Base-by-base conservation (phyloP, 2,888 invertebrate species). In the Holacanthella duospinosa region DNA sequence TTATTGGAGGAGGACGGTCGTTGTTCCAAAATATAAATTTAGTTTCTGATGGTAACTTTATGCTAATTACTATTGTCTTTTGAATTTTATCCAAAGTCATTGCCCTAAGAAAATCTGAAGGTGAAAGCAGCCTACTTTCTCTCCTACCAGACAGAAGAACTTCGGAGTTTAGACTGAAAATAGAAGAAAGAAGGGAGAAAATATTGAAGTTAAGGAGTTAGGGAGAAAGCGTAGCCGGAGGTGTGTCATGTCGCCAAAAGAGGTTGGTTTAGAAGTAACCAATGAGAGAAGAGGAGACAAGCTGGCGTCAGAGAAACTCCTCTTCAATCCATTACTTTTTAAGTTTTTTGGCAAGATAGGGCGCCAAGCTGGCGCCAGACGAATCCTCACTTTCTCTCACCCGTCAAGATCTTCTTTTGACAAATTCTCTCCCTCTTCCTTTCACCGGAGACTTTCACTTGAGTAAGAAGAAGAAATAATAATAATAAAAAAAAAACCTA, bases 321-420 rank as follows among this genome's bases (percentile, higher is more conserved):
- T 36, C 59, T 53, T 60, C 61, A 55, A 61, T 44, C 59, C 58
- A 64, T 57, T 59, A 54, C 53, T 63, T 58, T 60, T 24, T 21
- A 43, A 43, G 43, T 43, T 59, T 57, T 36, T 62, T 54, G 48
- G 27, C 29, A 48, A 60, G 55, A 55, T 43, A 55, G 25, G 56
- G 64, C 70, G 72, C 71, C 72, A 68, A 65, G 55, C 61, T 69
- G 72, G 71, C 71, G 72, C 72, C 72, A 67, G 71, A 67, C 71
- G n/a, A 71, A 71, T 69, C 69, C 71, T 68, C 68, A 69, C 70
- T 71, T 71, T 69, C 70, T 73, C 66, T 70, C 62, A 54, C 53
- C 63, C 70, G 68, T 71, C 71, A 71, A 70, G 64, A 64, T 60
- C 64, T 64, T 61, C 64, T 70, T 70, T 70, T 70, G 70, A 70